Conservation (phyloP, 1,140 invertebrate species). For the Drosophila bipectinata region DNA sequence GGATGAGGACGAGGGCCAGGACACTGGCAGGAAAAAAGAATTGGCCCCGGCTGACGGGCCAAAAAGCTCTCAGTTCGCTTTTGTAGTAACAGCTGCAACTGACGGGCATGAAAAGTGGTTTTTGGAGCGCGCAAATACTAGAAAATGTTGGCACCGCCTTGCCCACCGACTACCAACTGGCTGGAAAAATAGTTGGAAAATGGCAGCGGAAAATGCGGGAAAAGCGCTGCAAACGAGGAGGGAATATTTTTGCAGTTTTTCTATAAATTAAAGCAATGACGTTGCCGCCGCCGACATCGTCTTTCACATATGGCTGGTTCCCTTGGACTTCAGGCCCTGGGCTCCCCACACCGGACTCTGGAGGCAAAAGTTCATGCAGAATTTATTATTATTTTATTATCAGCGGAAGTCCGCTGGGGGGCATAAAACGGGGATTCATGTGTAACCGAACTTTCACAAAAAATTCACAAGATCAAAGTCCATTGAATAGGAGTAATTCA, state of each 20-base stretch:
- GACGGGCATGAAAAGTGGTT: conserved; percentile 82
- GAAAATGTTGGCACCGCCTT: conserved; percentile 53
- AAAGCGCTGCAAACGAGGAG: conserved; percentile 9
- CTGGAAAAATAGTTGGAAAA: conserved; percentile 27
- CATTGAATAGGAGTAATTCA: background rate
- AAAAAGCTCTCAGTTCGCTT: conserved; percentile 28
- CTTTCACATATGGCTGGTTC: conserved; percentile 61
- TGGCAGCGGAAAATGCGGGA: conserved; percentile 3
- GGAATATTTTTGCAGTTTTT: conserved; percentile 60
- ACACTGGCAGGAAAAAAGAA: conserved; percentile 32
- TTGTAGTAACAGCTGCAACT: conserved; percentile 77
- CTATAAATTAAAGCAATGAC: conserved; percentile 71
- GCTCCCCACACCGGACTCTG: background rate
- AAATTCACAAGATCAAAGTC: too few species aligned
- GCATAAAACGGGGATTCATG: conserved; percentile 16
- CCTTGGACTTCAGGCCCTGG: background rate
- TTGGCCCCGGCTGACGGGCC: conserved; percentile 42
- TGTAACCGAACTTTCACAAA: conserved; percentile 16
- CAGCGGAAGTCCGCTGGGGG: conserved; percentile 38
- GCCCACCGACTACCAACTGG: conserved; percentile 16
- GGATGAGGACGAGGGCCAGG: background rate
- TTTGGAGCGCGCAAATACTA: conserved; percentile 61
- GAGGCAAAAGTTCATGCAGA: conserved; percentile 58
- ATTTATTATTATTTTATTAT: conserved; percentile 74
- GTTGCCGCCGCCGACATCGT: conserved; percentile 35